These are phyloP conservation scores for Drosophila anceps DNA, from an alignment of 2,888 invertebrate species.

Conservation along the genomic window DNA sequence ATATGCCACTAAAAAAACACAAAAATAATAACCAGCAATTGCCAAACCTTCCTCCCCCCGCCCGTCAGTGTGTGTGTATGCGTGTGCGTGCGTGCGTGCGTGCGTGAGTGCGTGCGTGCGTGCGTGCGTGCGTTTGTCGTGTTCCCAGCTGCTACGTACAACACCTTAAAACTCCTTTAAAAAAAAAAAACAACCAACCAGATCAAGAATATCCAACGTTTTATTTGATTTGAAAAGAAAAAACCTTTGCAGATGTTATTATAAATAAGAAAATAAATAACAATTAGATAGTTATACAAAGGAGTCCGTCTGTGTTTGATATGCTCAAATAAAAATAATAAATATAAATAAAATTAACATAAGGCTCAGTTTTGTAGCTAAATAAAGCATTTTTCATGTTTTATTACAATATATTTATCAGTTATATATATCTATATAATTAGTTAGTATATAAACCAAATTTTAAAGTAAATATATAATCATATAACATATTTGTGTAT, in stretches of 20 bases:
- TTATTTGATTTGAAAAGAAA: conserved; percentile 7
- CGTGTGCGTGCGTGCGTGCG: conserved; percentile 31
- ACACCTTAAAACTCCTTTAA: conserved; percentile 13
- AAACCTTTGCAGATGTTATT: conserved; percentile 33
- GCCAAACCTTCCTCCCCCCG: conserved; percentile 36
- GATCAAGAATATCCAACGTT: conserved; percentile 35
- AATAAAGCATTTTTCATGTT: not conserved
- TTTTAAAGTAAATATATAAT: not conserved
- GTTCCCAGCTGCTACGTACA: conserved; percentile 42
- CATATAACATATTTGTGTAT: not conserved
- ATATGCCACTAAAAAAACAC: conserved; percentile 59
- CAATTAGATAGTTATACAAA: not conserved
- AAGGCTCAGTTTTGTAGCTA: not conserved
- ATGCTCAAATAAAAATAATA: not conserved
- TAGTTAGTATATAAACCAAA: not conserved
- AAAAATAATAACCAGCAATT: conserved; percentile 58
- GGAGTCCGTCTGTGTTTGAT: not conserved
- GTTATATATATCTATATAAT: not conserved
- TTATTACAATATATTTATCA: not conserved
- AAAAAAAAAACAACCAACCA: conserved; percentile 10
- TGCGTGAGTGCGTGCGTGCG: too few species aligned
- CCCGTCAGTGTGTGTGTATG: conserved; percentile 39
- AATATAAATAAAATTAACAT: not conserved
- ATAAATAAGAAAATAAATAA: not conserved
- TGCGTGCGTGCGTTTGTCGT: conserved; percentile 49